These are phyloP conservation scores for Moxostoma hubbsi DNA, from an alignment of 2,797 vertebrate genomes.

Conservation along the genomic window DNA sequence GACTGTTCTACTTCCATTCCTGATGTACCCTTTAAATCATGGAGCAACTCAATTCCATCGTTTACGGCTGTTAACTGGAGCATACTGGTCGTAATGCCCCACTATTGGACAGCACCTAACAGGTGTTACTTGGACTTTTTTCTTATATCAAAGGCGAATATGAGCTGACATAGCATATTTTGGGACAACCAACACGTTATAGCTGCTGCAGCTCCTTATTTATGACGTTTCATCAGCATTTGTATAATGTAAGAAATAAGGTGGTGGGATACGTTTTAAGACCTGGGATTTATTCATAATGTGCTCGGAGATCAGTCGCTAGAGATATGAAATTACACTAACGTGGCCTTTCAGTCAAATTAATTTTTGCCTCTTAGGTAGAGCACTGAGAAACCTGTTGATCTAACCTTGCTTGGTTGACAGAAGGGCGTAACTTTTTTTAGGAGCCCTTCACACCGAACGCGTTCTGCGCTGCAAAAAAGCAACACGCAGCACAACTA, in stretches of 20 bases:
- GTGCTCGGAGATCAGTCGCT: too few relatives aligned
- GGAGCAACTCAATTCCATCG: constrained; percentile 1
- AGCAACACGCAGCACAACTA: too few relatives aligned
- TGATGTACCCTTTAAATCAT: constrained; percentile 29
- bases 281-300: too few relatives aligned
- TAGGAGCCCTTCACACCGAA: too few relatives aligned
- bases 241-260: too few relatives aligned
- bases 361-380: too few relatives aligned
- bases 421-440: too few relatives aligned
- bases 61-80: neutral
- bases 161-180: neutral
- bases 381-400: neutral
- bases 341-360: too few relatives aligned
- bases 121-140: neutral
- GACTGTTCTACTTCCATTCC: neutral
- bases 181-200: neutral
- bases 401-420: neutral
- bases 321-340: too few relatives aligned
- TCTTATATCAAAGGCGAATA: neutral
- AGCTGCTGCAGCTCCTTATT: neutral
- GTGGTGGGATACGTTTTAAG: too few relatives aligned
- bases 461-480: too few relatives aligned
- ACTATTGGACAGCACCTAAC: neutral
- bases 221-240: too few relatives aligned
- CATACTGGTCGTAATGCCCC: neutral